Percentiles rank a stretch among this genome's conserved stretches.
These are phyloP conservation scores for Ceramica pisi DNA, from an alignment of 2,888 invertebrate species.

Conservation along the genomic window DNA sequence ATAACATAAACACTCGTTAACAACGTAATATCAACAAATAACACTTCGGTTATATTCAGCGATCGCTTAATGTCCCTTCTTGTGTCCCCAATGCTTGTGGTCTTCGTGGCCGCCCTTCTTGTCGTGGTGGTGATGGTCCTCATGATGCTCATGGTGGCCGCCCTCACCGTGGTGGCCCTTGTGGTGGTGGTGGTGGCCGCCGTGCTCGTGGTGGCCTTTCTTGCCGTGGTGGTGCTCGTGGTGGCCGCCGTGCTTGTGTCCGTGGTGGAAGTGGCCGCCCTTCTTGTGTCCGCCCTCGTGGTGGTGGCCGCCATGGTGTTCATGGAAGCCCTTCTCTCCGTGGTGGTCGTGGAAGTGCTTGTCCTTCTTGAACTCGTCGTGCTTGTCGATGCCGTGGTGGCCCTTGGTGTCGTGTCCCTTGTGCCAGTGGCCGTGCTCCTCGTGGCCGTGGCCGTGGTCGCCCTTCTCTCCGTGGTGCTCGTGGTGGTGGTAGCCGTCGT, in stretches of 20 bases:
- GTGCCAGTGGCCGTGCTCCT: conserved; percentile 92
- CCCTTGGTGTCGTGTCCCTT: conserved; percentile 96
- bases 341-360: conserved; percentile 96
- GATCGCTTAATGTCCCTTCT: conserved; percentile 82
- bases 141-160: conserved; percentile 94
- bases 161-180: conserved; percentile 94
- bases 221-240: conserved; percentile 94
- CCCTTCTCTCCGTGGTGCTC: conserved; percentile 92
- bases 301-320: conserved; percentile 94
- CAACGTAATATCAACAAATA: conserved; percentile 72
- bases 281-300: conserved; percentile 94
- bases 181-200: conserved; percentile 94
- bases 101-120: conserved; percentile 94
- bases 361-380: conserved; percentile 95
- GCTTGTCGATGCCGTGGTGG: conserved; percentile 95
- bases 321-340: conserved; percentile 94
- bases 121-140: conserved; percentile 92
- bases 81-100: conserved; percentile 94
- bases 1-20: conserved; percentile 70
- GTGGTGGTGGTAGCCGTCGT: conserved; percentile 91
- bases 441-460: conserved; percentile 88
- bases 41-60: conserved; percentile 57
- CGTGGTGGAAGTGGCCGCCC: conserved; percentile 94
- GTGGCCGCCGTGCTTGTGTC: conserved; percentile 93
- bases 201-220: conserved; percentile 94